These are phyloP conservation scores for Acanthacorydalis orientalis DNA, from an alignment of 2,888 invertebrate species.

Conservation along the genomic window DNA sequence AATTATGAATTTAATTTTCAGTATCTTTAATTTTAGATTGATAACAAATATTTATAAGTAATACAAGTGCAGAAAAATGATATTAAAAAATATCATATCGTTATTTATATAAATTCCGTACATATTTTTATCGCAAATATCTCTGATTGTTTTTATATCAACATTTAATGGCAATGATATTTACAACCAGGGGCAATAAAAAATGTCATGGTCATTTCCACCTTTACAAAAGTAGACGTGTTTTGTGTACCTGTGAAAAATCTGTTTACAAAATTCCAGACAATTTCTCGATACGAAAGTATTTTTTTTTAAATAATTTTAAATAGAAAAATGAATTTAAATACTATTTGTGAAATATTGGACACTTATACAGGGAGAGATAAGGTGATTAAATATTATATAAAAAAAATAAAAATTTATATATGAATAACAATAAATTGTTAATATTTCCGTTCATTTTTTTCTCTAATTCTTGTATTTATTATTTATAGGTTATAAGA, in stretches of 20 bases:
- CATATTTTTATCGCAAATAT: no score
- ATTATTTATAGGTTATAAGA: slow-evolving; percentile 44
- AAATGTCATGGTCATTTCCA: background rate
- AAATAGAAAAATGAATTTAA: slow-evolving; percentile 12
- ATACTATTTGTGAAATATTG: slow-evolving; percentile 48
- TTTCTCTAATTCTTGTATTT: background rate
- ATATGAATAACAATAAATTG: background rate
- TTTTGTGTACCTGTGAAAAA: background rate
- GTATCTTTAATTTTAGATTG: no score
- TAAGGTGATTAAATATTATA: slow-evolving; percentile 36
- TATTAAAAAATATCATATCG: no score
- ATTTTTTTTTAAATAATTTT: slow-evolving; percentile 3
- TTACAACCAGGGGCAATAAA: background rate
- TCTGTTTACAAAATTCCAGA: background rate
- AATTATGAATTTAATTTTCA: no score
- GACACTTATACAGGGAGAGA: slow-evolving; percentile 75
- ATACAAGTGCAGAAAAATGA: no score
- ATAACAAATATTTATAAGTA: no score
- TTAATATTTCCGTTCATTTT: background rate
- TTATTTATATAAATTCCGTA: no score
- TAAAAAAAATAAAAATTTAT: background rate
- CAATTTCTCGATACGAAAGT: background rate
- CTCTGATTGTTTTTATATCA: no score
- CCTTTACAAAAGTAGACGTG: background rate
- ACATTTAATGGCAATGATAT: no score